phyloP scores from a whole-genome alignment of 2,113 vertebrate species.

The Proteles cristata region DNA sequence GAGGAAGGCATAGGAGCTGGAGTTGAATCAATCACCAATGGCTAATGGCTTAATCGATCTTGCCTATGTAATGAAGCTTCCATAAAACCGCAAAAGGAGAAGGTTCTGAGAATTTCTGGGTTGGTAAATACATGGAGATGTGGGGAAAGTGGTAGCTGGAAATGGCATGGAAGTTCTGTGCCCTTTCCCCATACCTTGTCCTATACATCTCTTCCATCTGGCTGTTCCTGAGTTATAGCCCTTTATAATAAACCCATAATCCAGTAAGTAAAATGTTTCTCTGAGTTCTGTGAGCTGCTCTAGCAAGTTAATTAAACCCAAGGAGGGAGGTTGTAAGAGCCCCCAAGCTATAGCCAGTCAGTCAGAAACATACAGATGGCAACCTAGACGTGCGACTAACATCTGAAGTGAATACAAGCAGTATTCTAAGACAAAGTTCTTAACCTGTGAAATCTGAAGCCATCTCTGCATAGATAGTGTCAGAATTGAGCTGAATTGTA shows the following conservation, averaged over 20 bases:
- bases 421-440: neutral
- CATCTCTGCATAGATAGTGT: neutral
- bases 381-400: rapidly evolving
- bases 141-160: neutral
- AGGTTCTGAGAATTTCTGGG: neutral
- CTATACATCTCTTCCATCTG: neutral
- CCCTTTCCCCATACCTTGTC: neutral
- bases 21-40: neutral
- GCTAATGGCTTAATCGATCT: neutral
- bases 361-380: neutral
- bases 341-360: neutral
- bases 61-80: neutral
- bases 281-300: neutral
- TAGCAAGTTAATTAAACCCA: neutral
- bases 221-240: neutral
- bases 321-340: neutral
- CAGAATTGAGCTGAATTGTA: neutral
- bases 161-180: neutral
- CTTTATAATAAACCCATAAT: neutral
- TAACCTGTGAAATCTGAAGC: neutral
- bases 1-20: neutral
- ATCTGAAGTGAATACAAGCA: neutral
- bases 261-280: neutral
- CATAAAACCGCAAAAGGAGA: neutral
- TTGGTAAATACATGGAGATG: neutral